Evolutionary conservation across 2,888 invertebrate species (phyloP), one percentile per base, ranked within the genome.

Genomic region (Lasioglossum leucozonium): DNA sequence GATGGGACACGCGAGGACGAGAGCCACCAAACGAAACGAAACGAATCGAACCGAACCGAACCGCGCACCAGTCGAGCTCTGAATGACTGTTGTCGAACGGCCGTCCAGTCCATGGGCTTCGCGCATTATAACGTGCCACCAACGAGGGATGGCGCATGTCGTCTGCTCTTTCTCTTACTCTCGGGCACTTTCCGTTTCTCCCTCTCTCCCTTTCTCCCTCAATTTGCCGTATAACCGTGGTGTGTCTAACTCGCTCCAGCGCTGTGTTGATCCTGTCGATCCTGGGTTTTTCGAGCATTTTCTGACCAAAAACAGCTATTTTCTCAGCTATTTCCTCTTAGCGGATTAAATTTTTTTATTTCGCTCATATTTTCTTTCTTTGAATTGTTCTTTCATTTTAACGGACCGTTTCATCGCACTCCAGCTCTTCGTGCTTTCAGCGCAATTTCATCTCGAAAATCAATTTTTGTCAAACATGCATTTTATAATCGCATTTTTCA

Each of bases 21-120:
- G 67, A 75, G 72, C 55, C 77, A 71, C 79, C 58, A 72, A 79
- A 87, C 90, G 88, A 55, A 26, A 26, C n/a, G 16, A 30, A 58
- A 16, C 26, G 58, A 26, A 58, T 0, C 58, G 58, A 26, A 26
- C 13, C 58, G 47, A 51, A 51, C 51, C 51, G 58, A 88, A 81
- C 91, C 83, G 79, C 87, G 82, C 91, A 91, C 84, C 90, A 89
- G 91, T 88, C 90, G 90, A 88, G 90, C 91, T 91, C 89, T 87
- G 91, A 92, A 91, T 91, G 93, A 92, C 85, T 62, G 84, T 72
- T 84, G 87, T 82, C 72, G 74, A 51, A 73, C 58, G 75, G 78
- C 75, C 87, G 86, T 69, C 62, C 81, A 44, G 84, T 73, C 77
- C 69, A 81, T 79, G 74, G 69, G 78, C 71, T 74, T 65, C 58